Conservation (phyloP, 2,113 vertebrate species). For the Oreochromis tanganicae region DNA sequence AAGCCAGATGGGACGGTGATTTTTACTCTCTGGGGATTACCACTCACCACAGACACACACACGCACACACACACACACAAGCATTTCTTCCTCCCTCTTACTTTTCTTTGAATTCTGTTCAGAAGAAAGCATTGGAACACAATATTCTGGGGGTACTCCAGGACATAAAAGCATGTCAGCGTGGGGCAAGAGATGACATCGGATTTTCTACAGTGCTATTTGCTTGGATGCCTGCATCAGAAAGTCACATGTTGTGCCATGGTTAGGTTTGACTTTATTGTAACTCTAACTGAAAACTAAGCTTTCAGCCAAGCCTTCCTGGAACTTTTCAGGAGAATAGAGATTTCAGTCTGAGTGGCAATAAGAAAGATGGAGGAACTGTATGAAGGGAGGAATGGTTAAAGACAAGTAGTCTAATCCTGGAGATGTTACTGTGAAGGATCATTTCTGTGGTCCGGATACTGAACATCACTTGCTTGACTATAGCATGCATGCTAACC, state of each 20-base stretch:
- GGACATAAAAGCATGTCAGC: neutral
- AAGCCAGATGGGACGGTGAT: slow-evolving; percentile 45
- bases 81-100: neutral
- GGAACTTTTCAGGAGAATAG: neutral
- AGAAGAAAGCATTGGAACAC: neutral
- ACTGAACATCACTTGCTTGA: neutral
- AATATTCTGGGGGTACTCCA: neutral
- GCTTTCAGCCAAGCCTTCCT: neutral
- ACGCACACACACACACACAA: neutral
- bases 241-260: neutral
- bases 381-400: neutral
- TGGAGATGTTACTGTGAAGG: neutral
- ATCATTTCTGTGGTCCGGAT: neutral
- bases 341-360: neutral
- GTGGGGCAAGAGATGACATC: neutral
- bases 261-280: neutral
- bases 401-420: neutral
- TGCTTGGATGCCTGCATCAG: neutral
- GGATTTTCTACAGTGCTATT: neutral
- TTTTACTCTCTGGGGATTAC: slow-evolving; percentile 35
- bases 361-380: neutral
- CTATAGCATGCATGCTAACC: neutral
- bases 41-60: neutral
- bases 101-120: neutral
- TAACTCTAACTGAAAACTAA: neutral